Base-by-base conservation (phyloP, 2,797 vertebrate species). In the Syndactyla subalaris region DNA sequence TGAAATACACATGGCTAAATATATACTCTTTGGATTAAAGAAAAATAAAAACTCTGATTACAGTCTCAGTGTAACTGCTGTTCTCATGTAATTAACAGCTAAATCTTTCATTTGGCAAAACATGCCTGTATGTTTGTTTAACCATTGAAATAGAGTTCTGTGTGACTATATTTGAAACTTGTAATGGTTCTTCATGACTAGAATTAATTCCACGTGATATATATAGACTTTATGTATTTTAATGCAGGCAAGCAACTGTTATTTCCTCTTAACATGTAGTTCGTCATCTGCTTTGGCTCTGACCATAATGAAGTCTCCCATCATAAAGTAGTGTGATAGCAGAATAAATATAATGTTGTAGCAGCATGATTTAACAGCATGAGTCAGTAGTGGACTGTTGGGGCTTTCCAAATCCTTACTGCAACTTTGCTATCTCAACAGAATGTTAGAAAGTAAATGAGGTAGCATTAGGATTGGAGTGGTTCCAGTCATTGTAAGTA, bases 291-390 rank as follows among this genome's bases (percentile, higher is more conserved):
- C 70, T 78, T 85, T 91, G 84, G 57, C 66, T 97, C 79, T 79
- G 92, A 74, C 89, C 23, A 1, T 84, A 89, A 93, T 74, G 93
- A 96, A 95, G 87, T 75, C 74, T 76, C 59, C 67, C 45, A 88
- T 95, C 58, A 79, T 70, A 90, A 92, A 96, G 62, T 62, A 90
- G 52, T 11, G 20, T 75, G 88, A 83, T 81, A 78, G 39, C 58
- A 91, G 77, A 78, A 89, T 91, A 92, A 92, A 76, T 91, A 68
- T 78, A 80, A 88, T 93, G 85, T 80, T 93, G 41, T 70, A 96
- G 57, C 86, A 89, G 95, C 88, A 41, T 84, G 90, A 92, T 92
- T 94, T 83, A 94, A 85, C 96, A 96, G 91, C 90, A 62, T 73
- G 93, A 97, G 85, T 85, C 96, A 95, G 83, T 88, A 93, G 84